Evolutionary conservation across 2,113 vertebrate species (phyloP), one percentile per base, ranked within the genome.

Genomic region (Takifugu bimaculatus): DNA sequence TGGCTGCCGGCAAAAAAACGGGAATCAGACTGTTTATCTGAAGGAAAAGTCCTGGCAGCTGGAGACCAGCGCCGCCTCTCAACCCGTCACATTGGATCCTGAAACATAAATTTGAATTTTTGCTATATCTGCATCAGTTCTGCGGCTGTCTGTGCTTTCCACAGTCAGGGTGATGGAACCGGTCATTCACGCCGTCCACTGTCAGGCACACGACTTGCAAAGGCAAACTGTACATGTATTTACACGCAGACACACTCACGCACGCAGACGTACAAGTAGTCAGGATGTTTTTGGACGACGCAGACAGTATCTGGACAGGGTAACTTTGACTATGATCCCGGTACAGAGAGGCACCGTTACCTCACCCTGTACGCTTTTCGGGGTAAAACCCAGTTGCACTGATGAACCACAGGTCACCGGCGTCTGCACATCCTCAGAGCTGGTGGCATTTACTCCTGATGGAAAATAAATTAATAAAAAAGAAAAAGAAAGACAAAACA

Each of bases 121-220:
- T 39, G 35, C 35, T 39, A 10, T 6, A 39, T 39, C 9, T 39
- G 35, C 9, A 3, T 39, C 35, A 10, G 2, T 39, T 39, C 7
- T 39, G 35, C 35, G 2, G 35, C 35, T 4, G 7, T 39, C 35
- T 39, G 2, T 10, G 7, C 35, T 11, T 48, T 48, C 13, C 15
- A n/a, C 14, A 45, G 14, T 14, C 68, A 29, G 80, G 75, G 78
- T 83, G 75, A 74, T 77, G 74, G 68, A 82, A 81, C 47, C 65
- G 60, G 62, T 74, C 68, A 65, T 45, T 74, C 77, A 68, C 57
- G 61, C 64, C 77, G 73, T 27, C 61, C 65, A 57, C n/a, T n/a
- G 45, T 71, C 88, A 83, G 70, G 67, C 83, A 69, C 71, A 70
- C 81, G 84, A 84, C 87, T 85, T 87, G 88, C 83, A 88, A 79